Evolutionary conservation across 2,888 invertebrate genomes (phyloP), one percentile per base, ranked within the genome.

Genomic region (Amaurobius ferox): DNA sequence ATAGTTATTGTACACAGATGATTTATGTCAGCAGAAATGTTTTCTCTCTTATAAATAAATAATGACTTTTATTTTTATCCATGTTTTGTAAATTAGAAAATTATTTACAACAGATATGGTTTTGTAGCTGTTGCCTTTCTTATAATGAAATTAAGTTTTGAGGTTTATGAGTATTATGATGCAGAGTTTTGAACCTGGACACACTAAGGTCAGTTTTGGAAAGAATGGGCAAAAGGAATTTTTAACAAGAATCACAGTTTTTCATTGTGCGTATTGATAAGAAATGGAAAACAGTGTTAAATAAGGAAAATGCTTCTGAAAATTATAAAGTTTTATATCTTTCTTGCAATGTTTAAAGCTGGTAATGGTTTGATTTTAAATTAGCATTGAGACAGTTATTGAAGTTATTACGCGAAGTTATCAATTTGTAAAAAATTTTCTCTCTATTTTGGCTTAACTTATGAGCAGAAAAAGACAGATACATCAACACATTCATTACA

Each of bases 251-350:
- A 68, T 68, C 68, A 68, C 68, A 68, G 68, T 40, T 40, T 68
- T 40, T 28, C 68, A 68, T 68, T 68, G 68, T 68, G 68, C 68
- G 68, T 40, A 40, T 28, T 40, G 16, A 68, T 23, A 40, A 68
- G 68, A 23, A 23, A 40, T 68, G 68, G 40, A 68, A 35, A 23
- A 55, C 44, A 44, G 16, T 44, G 6, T 44, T 16, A 44, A 44
- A 16, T 44, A 13, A 44, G 2, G 44, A 44, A 44, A 11, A 5
- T 44, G 2, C 6, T 44, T 44, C 16, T 7, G 9, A 35, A 35
- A 7, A 35, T 9, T 35, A 35, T n/a, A n/a, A n/a, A n/a, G n/a
- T n/a, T n/a, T n/a, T n/a, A n/a, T n/a, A n/a, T n/a, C n/a, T n/a
- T n/a, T n/a, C n/a, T n/a, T n/a, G n/a, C n/a, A n/a, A n/a, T n/a